These are phyloP conservation scores for Cephus nigrinus DNA, from an alignment of 2,888 invertebrate species.

Conservation along the genomic window DNA sequence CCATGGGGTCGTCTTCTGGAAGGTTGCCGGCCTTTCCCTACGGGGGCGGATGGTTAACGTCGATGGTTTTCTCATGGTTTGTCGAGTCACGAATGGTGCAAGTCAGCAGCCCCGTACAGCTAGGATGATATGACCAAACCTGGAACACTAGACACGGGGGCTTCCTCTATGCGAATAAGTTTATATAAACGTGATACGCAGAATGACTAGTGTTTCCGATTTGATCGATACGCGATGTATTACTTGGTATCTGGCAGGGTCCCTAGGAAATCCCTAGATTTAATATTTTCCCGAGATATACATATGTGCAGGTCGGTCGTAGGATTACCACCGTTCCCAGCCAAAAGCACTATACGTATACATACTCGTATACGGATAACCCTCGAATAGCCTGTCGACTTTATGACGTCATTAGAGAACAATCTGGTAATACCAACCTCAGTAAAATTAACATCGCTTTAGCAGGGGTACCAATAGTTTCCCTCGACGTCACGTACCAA, in stretches of 20 bases:
- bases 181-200: slow-evolving; percentile 47
- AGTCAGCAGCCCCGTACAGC: slow-evolving; percentile 52
- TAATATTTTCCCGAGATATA: not conserved
- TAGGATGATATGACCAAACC: slow-evolving; percentile 54
- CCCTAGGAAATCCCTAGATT: not conserved
- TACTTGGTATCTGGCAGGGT: slow-evolving; percentile 20
- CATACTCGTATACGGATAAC: slow-evolving; percentile 24
- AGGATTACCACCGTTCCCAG: not conserved
- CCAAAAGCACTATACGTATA: slow-evolving; percentile 5
- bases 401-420: slow-evolving; percentile 54
- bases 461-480: slow-evolving; percentile 34
- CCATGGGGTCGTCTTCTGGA: not conserved
- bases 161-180: slow-evolving; percentile 43
- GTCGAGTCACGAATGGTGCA: slow-evolving; percentile 49
- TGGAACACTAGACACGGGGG: slow-evolving; percentile 35
- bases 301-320: not conserved
- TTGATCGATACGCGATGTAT: slow-evolving; percentile 47
- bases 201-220: slow-evolving; percentile 44
- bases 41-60: slow-evolving; percentile 27
- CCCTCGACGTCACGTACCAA: slow-evolving; percentile 43
- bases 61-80: slow-evolving; percentile 28
- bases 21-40: not conserved
- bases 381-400: slow-evolving; percentile 47
- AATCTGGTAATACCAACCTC: slow-evolving; percentile 42
- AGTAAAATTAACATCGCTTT: not conserved